Evolutionary conservation across 2,113 vertebrate species (phyloP), one percentile per base, ranked within the genome.

Genomic region (Hippolais icterina): DNA sequence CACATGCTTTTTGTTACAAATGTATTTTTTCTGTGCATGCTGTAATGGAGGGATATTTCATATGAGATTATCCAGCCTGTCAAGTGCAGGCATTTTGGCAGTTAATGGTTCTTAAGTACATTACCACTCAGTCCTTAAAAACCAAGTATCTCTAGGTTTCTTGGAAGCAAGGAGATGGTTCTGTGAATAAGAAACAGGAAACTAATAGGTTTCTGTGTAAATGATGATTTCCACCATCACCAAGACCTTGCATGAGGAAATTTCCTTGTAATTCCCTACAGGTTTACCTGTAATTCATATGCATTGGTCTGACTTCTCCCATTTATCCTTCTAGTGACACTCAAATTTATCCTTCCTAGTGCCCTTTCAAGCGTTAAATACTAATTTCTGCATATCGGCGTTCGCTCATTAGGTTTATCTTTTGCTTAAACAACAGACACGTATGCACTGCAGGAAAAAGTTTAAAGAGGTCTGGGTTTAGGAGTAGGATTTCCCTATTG

Each of bases 91-190:
- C 2, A 19, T 37, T 74, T 69, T 23, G 5, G 16, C 18, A 61
- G 6, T 46, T 50, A 66, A 47, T 8, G 31, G 18, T 35, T 79
- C 10, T 31, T 57, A 37, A 47, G 8, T 59, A 33, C 33, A 71
- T 66, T 80, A 37, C 7, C 29, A 44, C 27, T 37, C 60, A 68
- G 28, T 47, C 39, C 22, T 56, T 78, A 33, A 52, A 66, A 83
- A 8, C 11, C 47, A 94, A 66, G 12, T 66, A 59, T 66, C 27
- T 39, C 9, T 23, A 54, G 23, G 21, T 66, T 87, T 64, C 27
- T 46, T 47, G 16, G 6, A 9, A 10, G 2, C 0, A 1, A 1
- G 59, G 3, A 69, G 24, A 7, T 10, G 6, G 24, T 74, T 64
- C 42, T 44, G 29, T n/a, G 21, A 66, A 54, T 74, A 63, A 81